Conservation (phyloP, 2,113 vertebrate genomes). For the Cariama cristata region DNA sequence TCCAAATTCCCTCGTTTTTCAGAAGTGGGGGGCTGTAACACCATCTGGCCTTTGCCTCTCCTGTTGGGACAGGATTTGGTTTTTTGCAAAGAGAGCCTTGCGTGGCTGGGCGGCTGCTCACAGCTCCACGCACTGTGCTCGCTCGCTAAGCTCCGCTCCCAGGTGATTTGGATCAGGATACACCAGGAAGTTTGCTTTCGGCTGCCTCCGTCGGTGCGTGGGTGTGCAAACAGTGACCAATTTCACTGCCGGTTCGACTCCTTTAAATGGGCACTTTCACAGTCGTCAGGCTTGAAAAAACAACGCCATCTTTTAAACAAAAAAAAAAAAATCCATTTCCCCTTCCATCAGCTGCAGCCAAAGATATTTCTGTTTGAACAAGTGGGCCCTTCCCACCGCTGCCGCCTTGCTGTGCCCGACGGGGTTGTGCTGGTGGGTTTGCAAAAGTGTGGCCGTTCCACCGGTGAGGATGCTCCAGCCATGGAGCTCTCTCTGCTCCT, state of each 20-base stretch:
- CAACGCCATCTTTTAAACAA: slow-evolving; percentile 52
- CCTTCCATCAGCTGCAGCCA: background rate
- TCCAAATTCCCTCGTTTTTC: background rate
- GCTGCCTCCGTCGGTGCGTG: slow-evolving; percentile 51
- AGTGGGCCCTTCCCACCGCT: background rate
- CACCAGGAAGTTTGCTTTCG: slow-evolving; percentile 75
- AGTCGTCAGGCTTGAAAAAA: slow-evolving; percentile 67
- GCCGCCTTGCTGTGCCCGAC: background rate
- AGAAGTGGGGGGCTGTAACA: background rate
- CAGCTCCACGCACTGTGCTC: slow-evolving; percentile 1
- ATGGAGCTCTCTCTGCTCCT: background rate
- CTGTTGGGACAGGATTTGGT: background rate
- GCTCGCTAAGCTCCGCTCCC: background rate
- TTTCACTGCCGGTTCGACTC: slow-evolving; percentile 31
- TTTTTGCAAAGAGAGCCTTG: slow-evolving; percentile 39
- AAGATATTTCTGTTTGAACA: slow-evolving; percentile 47
- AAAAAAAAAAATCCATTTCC: slow-evolving; percentile 60
- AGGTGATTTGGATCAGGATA: slow-evolving; percentile 58
- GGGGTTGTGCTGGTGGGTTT: background rate
- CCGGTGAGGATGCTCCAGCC: background rate
- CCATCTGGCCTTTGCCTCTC: background rate
- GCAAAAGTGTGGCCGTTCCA: accelerated
- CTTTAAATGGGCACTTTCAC: slow-evolving; percentile 78
- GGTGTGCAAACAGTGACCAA: slow-evolving; percentile 62
- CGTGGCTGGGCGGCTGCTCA: background rate